A percentile compares a stretch with the other conserved stretches of the same genome.
Evolutionary conservation across 2,888 invertebrate genomes (phyloP).

Genomic region (Caenorhabditis plicata): DNA sequence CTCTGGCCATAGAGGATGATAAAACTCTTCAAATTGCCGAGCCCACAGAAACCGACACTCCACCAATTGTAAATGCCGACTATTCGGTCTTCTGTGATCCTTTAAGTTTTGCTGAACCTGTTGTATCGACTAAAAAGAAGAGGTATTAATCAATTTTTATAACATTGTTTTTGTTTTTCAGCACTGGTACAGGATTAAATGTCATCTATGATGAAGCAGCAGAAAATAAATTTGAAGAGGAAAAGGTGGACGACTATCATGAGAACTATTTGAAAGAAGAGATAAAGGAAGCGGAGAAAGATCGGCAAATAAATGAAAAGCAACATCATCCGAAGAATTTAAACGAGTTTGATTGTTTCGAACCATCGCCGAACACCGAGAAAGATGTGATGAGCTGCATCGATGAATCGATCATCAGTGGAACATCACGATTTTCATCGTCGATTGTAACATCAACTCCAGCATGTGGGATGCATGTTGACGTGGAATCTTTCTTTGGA

Average conservation of each 20-base stretch:
- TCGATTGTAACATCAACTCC: conserved; percentile 22
- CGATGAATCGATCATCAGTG: conserved; percentile 5
- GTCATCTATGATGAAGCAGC: conserved; percentile 8
- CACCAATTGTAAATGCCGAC: conserved; percentile 1
- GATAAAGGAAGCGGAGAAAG: background rate
- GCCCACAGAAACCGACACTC: background rate
- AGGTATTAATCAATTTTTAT: too few relatives aligned
- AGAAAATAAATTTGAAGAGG: background rate
- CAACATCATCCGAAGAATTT: background rate
- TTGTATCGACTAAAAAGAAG: background rate
- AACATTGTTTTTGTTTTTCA: too few relatives aligned
- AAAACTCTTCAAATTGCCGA: background rate
- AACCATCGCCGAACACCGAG: background rate
- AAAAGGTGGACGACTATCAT: too few relatives aligned
- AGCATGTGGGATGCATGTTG: conserved; percentile 8
- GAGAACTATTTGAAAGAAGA: too few relatives aligned
- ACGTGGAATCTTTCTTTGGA: conserved; percentile 19
- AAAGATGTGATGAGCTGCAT: too few relatives aligned
- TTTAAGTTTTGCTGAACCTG: background rate
- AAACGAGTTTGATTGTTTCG: too few relatives aligned
- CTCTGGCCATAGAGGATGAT: conserved; percentile 6
- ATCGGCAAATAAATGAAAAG: background rate
- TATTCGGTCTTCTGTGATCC: conserved; percentile 25
- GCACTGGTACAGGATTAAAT: conserved; percentile 7
- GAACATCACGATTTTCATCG: conserved; percentile 1